Conservation (phyloP, 2,888 invertebrate genomes). For the Psylliodes chrysocephalus region DNA sequence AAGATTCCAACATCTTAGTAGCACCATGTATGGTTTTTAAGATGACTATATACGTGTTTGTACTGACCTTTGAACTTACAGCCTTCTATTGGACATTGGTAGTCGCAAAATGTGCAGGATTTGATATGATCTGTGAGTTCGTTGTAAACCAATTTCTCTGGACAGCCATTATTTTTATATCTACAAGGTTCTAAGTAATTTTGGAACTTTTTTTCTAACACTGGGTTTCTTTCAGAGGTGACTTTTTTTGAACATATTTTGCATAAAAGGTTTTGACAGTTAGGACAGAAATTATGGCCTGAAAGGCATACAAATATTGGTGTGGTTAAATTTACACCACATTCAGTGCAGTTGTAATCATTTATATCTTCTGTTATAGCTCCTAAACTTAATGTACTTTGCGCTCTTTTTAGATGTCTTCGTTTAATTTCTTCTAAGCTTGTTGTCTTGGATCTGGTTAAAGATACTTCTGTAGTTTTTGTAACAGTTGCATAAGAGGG, state of each 20-base stretch:
- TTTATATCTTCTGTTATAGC: conserved; percentile 45
- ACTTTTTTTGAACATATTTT: conserved; percentile 46
- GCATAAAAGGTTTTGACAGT: conserved; percentile 47
- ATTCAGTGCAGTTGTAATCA: conserved; percentile 47
- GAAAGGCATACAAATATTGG: conserved; percentile 52
- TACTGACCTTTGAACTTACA: conserved; percentile 48
- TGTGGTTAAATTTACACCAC: conserved; percentile 46
- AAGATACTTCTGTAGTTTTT: conserved; percentile 17
- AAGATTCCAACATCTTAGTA: conserved; percentile 46
- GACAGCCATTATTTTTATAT: conserved; percentile 51
- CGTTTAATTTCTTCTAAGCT: conserved; percentile 39
- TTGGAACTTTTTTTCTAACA: conserved; percentile 50
- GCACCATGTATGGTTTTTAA: conserved; percentile 54
- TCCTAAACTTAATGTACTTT: conserved; percentile 45
- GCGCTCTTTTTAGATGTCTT: conserved; percentile 36
- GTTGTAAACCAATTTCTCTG: conserved; percentile 46
- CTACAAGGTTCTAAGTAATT: conserved; percentile 49
- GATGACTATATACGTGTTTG: conserved; percentile 48
- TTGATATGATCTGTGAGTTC: conserved; percentile 49
- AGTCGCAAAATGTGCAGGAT: conserved; percentile 52
- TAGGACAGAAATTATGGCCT: conserved; percentile 51
- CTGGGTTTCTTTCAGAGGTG: conserved; percentile 48
- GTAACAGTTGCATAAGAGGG: background rate
- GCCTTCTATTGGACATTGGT: conserved; percentile 49
- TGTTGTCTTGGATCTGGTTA: conserved; percentile 45